Evolutionary conservation across 2,113 vertebrate species (phyloP), one percentile per base, ranked within the genome.

Genomic region (Jaculus jaculus): DNA sequence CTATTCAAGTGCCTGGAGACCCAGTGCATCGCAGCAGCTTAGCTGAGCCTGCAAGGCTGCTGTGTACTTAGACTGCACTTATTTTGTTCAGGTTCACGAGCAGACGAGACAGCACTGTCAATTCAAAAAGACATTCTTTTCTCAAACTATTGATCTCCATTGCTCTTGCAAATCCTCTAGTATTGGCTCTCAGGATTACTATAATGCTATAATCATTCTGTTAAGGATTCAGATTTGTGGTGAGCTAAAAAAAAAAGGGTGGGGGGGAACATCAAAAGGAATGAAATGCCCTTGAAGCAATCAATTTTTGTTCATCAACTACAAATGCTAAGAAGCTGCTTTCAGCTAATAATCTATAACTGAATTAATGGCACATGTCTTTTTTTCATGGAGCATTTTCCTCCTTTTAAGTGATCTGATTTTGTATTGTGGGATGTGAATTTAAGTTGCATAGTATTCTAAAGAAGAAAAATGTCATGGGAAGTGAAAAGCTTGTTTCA

Each of bases 141-240:
- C 98, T 98, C 97, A 98, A 98, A 98, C 98, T 99, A 98, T 99
- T 98, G 98, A 98, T 98, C 98, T 98, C 97, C 97, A 97, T 98
- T 98, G 98, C 98, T 98, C 97, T 98, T 97, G 97, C 98, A 98
- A 98, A 99, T 98, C 98, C 98, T 98, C 98, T 98, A 98, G 98
- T 99, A 98, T 99, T 99, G 98, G 98, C 98, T 98, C 97, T 98
- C 97, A 98, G 98, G 98, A 99, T 99, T 99, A 99, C 98, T 98
- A 98, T 98, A 98, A 98, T 98, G 98, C 98, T 98, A 98, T 98
- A 98, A 98, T 99, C 98, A 98, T 98, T 98, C 98, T 98, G 98
- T 98, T 98, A 98, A 98, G 97, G 97, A 98, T 99, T 98, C 98
- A 98, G 98, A 98, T 98, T 98, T 98, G 98, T 98, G 98, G 98